Evolutionary conservation across 1,140 invertebrate genomes (phyloP).

Genomic region (Bombyx mori): ASM3026992v2 NC_085111.1:3682501-3683000

Average conservation of each 20-base stretch:
- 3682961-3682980: constrained; percentile 3
- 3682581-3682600: not conserved
- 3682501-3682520: too few species aligned
- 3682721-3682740: constrained; percentile 1
- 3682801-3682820: not conserved
- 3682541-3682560: too few species aligned
- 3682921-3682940: not conserved
- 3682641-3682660: too few species aligned
- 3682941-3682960: not conserved
- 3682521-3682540: too few species aligned
- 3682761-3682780: constrained; percentile 6
- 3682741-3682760: constrained; percentile 7
- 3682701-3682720: constrained; percentile 10
- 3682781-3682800: not conserved
- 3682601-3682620: not conserved
- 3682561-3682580: too few species aligned
- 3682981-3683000: constrained; percentile 15
- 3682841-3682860: too few species aligned
- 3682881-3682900: not conserved
- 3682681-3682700: constrained; percentile 7
- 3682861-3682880: too few species aligned
- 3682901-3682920: not conserved
- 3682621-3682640: too few species aligned
- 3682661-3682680: constrained; percentile 1
- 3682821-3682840: not conserved